A percentile compares a stretch with the other conserved stretches of the same genome.
Conservation (phyloP, 2,888 invertebrate genomes). For the Tyria jacobaeae region DNA sequence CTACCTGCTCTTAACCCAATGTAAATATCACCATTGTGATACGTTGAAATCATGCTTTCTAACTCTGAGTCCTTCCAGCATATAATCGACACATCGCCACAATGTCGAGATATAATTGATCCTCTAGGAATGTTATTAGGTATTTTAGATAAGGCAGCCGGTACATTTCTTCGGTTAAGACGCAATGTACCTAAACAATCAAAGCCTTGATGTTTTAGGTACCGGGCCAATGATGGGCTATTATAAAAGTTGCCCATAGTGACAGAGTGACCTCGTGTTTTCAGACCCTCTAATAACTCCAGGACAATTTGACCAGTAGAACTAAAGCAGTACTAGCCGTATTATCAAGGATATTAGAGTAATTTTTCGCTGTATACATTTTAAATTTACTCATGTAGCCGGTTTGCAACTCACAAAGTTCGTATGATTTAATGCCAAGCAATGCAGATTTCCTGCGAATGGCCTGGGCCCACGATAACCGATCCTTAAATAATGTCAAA, state of each 20-base stretch:
- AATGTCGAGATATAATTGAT: not conserved
- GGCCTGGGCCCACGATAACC: slow-evolving; percentile 34
- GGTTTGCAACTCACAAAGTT: slow-evolving; percentile 38
- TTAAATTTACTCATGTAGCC: slow-evolving; percentile 37
- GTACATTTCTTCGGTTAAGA: slow-evolving; percentile 35
- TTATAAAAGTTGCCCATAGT: slow-evolving; percentile 36
- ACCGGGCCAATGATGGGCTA: slow-evolving; percentile 36
- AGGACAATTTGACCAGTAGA: slow-evolving; percentile 16
- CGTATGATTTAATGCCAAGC: slow-evolving; percentile 41
- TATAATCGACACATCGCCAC: slow-evolving; percentile 1
- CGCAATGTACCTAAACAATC: slow-evolving; percentile 46
- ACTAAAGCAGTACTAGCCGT: slow-evolving; percentile 9
- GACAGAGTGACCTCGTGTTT: slow-evolving; percentile 31
- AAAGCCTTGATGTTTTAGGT: slow-evolving; percentile 36
- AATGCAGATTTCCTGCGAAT: slow-evolving; percentile 36
- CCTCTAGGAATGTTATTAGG: slow-evolving; percentile 7
- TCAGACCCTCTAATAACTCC: slow-evolving; percentile 32
- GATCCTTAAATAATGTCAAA: slow-evolving; percentile 42
- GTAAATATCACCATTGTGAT: not conserved
- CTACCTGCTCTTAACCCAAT: not conserved
- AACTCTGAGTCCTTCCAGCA: not conserved
- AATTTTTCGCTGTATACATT: slow-evolving; percentile 22
- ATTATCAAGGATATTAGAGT: not conserved
- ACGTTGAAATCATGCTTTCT: not conserved
- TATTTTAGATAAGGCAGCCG: slow-evolving; percentile 19